These are phyloP conservation scores for Galerucella pusilla DNA, from an alignment of 2,888 invertebrate species.

Conservation along the genomic window DNA sequence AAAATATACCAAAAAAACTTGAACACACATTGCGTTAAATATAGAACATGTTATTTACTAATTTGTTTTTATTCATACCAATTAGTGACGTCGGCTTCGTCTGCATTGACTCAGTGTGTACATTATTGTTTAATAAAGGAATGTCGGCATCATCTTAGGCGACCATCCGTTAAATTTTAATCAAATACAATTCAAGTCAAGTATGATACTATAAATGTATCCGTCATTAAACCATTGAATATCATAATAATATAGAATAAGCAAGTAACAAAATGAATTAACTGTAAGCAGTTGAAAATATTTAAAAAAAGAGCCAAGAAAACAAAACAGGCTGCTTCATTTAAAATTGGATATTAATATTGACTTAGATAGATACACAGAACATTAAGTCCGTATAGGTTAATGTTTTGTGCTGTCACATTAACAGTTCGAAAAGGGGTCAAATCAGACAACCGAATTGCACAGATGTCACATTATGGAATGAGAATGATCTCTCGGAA, in stretches of 20 bases:
- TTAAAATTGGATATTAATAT: no score
- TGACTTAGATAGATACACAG: no score
- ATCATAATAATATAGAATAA: neutral
- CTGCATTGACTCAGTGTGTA: neutral
- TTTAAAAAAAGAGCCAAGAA: no score
- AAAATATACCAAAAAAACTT: neutral
- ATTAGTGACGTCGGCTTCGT: neutral
- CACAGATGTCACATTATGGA: no score
- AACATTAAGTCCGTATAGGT: no score
- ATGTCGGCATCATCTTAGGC: neutral
- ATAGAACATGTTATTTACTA: neutral
- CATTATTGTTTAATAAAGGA: neutral
- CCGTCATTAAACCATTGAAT: neutral
- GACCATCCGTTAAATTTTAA: neutral
- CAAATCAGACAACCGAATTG: no score
- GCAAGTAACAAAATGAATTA: neutral
- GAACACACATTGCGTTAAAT: neutral
- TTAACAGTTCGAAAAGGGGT: no score
- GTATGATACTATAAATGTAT: no score
- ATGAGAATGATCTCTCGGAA: no score
- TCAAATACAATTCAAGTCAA: no score
- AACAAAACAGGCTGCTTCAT: no score
- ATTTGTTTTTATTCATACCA: conserved; percentile 1
- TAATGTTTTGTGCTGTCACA: no score
- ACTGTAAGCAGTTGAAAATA: neutral